Conservation (phyloP, 2,797 vertebrate genomes). For the Sebastiscus tertius region DNA sequence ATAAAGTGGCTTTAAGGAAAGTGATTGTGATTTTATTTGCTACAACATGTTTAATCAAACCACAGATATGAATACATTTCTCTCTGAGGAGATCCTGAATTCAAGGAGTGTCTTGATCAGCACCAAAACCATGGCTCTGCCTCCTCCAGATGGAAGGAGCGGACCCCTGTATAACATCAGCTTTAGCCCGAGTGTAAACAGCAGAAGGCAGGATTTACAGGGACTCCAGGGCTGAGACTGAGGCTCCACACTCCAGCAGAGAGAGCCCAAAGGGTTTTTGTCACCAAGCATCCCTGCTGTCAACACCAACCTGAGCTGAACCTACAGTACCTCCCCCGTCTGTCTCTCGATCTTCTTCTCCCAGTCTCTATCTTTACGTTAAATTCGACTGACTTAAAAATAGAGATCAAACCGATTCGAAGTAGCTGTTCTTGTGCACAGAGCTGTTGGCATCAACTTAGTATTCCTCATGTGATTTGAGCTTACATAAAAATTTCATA, state of each 20-base stretch:
- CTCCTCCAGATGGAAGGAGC: constrained; percentile 68
- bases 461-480: constrained; percentile 14
- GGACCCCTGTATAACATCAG: constrained; percentile 52
- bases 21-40: background rate
- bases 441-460: constrained; percentile 9
- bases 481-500: constrained; percentile 21
- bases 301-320: constrained; percentile 38
- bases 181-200: constrained; percentile 71
- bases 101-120: background rate
- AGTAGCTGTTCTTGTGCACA: background rate
- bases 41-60: background rate
- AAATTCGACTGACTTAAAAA: background rate
- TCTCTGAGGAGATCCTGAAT: constrained; percentile 10
- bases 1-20: background rate
- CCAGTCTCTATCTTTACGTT: background rate
- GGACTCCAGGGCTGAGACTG: constrained; percentile 60
- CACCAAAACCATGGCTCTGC: background rate
- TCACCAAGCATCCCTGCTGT: constrained; percentile 55
- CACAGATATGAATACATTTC: constrained; percentile 9
- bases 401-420: constrained; percentile 12
- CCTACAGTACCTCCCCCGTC: background rate
- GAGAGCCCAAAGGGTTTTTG: constrained; percentile 58
- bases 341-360: constrained; percentile 3
- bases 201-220: constrained; percentile 79
- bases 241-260: constrained; percentile 63